Evolutionary conservation across 1,140 invertebrate genomes (phyloP), one percentile per base, ranked within the genome.

Genomic region (Acyrthosiphon pisum): DNA sequence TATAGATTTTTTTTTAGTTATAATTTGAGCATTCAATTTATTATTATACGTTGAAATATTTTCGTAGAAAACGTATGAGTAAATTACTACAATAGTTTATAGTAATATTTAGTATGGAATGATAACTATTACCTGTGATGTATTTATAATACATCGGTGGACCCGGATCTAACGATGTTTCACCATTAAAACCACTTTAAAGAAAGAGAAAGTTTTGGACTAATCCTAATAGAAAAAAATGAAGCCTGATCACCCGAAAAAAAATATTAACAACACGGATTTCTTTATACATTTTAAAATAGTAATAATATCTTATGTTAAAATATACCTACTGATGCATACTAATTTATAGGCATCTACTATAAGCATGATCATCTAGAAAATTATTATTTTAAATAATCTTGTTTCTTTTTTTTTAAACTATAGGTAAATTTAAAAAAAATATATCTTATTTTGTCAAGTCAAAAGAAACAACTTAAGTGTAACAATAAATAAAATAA

Each of bases 121-220:
- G 60, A 50, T 50, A 88, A 50, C n/a, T 35, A 50, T n/a, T 50
- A 88, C 18, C 6, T 50, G n/a, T 50, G 30, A 44, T 87, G 30
- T 87, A 87, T n/a, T n/a, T 37, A 35, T 48, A 88, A 50, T 48
- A 53, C 6, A 50, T 35, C 35, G n/a, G 48, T n/a, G 48, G n/a
- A 93, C 91, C 91, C 91, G 91, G 91, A 93, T 93, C 91, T 93
- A 44, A 23, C n/a, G 18, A 35, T 86, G 81, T 86, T 93, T 86
- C 81, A 93, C 48, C 22, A 26, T 50, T 20, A 84, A 76, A 84
- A 92, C 35, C 44, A 37, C 23, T 53, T 53, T 46, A 41, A 83
- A 44, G 35, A 84, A 93, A 93, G 81, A 86, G 91, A 93, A 93
- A 93, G 81, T 86, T 93, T 50, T 53, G 0, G 8, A 41, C 41